Conservation (phyloP, 2,113 vertebrate species). For the Sminthopsis crassicaudata region DNA sequence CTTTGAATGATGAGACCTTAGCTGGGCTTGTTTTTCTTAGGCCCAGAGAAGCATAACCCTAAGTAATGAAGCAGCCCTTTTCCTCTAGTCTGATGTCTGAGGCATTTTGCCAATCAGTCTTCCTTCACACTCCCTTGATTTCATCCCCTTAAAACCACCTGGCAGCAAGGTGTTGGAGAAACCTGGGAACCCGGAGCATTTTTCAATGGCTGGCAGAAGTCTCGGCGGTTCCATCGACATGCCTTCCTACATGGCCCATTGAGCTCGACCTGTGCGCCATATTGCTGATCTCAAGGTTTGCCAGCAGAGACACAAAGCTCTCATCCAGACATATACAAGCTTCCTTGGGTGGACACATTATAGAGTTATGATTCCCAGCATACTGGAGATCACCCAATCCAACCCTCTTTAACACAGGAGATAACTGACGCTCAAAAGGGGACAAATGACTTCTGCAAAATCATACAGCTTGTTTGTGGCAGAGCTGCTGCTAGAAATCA, state of each 20-base stretch:
- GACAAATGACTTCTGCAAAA: not conserved
- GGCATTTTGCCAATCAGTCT: not conserved
- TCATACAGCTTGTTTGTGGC: not conserved
- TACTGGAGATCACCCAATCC: not conserved
- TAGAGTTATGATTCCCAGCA: not conserved
- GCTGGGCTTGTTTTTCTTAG: not conserved
- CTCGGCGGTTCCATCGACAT: not conserved
- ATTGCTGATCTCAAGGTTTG: not conserved
- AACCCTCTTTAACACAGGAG: not conserved
- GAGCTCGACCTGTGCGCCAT: not conserved
- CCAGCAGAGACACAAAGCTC: not conserved
- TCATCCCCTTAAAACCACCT: not conserved
- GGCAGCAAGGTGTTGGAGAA: not conserved
- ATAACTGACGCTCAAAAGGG: not conserved
- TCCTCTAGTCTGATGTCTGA: not conserved
- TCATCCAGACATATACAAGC: not conserved
- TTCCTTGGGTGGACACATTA: not conserved
- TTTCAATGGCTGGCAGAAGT: not conserved
- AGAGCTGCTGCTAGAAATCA: not conserved
- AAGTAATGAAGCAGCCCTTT: constrained; percentile 19
- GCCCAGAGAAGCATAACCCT: not conserved
- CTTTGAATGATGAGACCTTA: not conserved
- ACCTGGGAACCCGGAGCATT: not conserved
- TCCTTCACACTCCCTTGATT: not conserved
- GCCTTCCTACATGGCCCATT: not conserved